Evolutionary conservation across 2,888 invertebrate species (phyloP).

Genomic region (Vandiemenella viatica): DNA sequence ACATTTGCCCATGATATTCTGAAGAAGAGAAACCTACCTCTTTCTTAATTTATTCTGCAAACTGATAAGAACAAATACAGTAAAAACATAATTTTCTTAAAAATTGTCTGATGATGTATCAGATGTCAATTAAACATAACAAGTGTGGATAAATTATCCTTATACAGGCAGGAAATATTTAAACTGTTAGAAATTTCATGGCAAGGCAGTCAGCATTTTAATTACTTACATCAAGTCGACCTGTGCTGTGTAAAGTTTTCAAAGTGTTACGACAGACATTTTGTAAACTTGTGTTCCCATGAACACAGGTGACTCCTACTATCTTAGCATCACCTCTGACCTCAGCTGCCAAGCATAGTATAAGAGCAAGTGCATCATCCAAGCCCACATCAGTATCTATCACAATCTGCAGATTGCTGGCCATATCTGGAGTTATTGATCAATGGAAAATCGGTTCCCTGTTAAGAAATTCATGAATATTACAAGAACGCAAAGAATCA

Average conservation of each 20-base stretch:
- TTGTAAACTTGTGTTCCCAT: slow-evolving; percentile 28
- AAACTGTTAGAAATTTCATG: no score
- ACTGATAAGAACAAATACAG: no score
- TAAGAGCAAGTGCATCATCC: slow-evolving; percentile 25
- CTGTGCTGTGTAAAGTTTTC: slow-evolving; percentile 22
- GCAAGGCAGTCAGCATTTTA: background rate
- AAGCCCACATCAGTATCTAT: slow-evolving; percentile 25
- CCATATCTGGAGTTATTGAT: no score
- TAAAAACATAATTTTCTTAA: no score
- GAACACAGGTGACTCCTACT: slow-evolving; percentile 31
- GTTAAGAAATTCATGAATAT: background rate
- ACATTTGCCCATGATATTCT: no score
- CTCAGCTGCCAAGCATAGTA: slow-evolving; percentile 18
- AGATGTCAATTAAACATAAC: no score
- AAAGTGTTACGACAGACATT: slow-evolving; percentile 28
- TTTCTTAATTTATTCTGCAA: no score
- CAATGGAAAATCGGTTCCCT: no score
- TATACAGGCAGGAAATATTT: no score
- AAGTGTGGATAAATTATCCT: no score
- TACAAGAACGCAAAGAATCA: background rate
- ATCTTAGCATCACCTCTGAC: slow-evolving; percentile 23
- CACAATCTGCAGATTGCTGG: slow-evolving; percentile 17
- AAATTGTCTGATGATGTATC: no score
- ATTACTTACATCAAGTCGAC: slow-evolving; percentile 16
- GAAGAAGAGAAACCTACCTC: no score